These are phyloP conservation scores for Rhineura floridana DNA, from an alignment of 2,113 vertebrate genomes.

Conservation along the genomic window DNA sequence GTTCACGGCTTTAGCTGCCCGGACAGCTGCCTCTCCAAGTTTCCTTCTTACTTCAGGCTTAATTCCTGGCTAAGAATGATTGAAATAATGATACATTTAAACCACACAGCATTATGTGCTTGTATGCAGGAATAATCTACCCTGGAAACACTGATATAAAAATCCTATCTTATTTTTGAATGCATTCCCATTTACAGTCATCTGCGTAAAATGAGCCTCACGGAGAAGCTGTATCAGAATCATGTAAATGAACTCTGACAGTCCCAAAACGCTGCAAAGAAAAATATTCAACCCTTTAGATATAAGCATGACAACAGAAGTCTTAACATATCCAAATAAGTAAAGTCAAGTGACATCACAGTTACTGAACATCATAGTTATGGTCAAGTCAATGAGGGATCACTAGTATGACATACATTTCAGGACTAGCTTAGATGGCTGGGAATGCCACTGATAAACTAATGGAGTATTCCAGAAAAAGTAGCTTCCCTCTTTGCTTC, in stretches of 20 bases:
- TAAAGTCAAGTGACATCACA: not conserved
- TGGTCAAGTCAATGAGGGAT: not conserved
- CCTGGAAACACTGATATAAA: not conserved
- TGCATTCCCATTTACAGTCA: not conserved
- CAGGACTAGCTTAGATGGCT: not conserved
- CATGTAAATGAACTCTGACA: not conserved
- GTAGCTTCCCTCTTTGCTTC: not conserved
- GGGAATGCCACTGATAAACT: not conserved
- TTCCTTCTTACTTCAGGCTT: conserved; percentile 86
- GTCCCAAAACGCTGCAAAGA: not conserved
- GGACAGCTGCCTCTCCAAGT: conserved; percentile 94
- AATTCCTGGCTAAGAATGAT: conserved; percentile 87
- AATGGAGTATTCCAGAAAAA: not conserved
- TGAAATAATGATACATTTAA: not conserved
- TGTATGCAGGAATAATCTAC: not conserved
- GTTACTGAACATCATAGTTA: not conserved
- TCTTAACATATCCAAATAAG: not conserved
- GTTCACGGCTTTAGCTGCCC: conserved; percentile 93
- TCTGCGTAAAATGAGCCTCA: not conserved
- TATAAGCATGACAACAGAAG: not conserved
- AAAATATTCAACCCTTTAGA: not conserved
- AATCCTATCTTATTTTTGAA: not conserved
- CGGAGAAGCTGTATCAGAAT: not conserved
- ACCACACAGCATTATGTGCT: not conserved
- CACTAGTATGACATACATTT: not conserved